A percentile compares a stretch with the other conserved stretches of the same genome.
Evolutionary conservation across 53 echinoderm and acorn worm species (phyloP).

Genomic region (Apostichopus leukothele): DNA sequence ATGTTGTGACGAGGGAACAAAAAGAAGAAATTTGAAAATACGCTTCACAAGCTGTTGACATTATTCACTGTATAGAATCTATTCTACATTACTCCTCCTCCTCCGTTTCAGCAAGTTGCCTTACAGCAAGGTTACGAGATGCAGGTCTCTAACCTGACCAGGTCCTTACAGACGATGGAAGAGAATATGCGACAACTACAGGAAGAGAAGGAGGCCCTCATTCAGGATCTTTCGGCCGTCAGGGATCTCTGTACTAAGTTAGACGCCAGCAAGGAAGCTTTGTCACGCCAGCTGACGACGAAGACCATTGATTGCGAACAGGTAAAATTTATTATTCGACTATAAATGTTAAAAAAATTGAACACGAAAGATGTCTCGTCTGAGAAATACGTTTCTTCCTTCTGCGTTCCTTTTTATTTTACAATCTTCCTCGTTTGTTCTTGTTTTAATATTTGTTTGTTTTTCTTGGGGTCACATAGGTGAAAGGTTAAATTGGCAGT

Average conservation of each 20-base stretch:
- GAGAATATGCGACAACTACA: constrained; percentile 77
- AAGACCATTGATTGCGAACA: constrained; percentile 89
- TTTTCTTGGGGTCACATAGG: no score
- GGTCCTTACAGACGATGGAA: constrained; percentile 86
- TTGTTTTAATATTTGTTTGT: no score
- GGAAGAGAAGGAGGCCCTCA: constrained; percentile 81
- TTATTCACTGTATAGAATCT: no score
- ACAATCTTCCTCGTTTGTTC: no score
- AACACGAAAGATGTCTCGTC: no score
- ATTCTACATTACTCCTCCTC: background rate
- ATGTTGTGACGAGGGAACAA: no score
- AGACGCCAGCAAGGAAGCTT: constrained; percentile 85
- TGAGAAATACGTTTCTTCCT: no score
- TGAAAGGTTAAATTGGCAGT: no score
- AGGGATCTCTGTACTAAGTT: constrained; percentile 92
- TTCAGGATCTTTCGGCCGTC: constrained; percentile 86
- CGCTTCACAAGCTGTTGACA: no score
- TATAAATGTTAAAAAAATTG: no score
- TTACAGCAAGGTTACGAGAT: constrained; percentile 86
- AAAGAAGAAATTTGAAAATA: no score
- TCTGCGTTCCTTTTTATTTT: no score
- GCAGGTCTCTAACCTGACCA: constrained; percentile 89
- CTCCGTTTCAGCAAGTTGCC: constrained; percentile 66
- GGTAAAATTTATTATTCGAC: constrained; percentile 30
- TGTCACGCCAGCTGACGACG: constrained; percentile 86